Evolutionary conservation across 2,113 vertebrate genomes (phyloP), one percentile per base, ranked within the genome.

Genomic region (Lota lota): DNA sequence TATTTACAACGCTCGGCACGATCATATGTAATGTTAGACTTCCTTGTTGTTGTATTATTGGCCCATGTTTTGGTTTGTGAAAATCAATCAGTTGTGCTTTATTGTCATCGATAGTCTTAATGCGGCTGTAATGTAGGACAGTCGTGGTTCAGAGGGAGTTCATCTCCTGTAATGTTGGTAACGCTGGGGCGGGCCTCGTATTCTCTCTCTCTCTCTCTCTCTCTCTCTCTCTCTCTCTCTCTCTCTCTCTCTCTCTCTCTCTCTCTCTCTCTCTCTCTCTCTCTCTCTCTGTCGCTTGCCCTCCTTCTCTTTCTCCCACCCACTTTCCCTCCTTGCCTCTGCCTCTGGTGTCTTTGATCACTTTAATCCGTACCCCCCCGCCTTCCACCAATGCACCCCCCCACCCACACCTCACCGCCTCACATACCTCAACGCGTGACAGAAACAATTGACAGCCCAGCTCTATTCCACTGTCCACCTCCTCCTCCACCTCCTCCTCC

Each of bases 281-380:
- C 6, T 65, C 47, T 51, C 19, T 19, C 63, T 64, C 63, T 65
- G 19, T 22, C 19, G 12, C 65, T 57, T 50, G 18, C 54, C 61
- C 79, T 68, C 75, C 79, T 40, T 76, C 71, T 75, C 64, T 84
- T 77, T 77, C 50, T 53, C 50, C 17, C 50, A 15, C 50, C 17
- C 50, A 72, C 68, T 83, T 78, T 70, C 63, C 79, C 83, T 88
- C 81, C 84, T 81, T 85, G 84, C 79, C 70, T 86, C 80, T 83
- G 70, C 77, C 80, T 67, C 82, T 81, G 80, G 79, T 82, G 78
- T 85, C 88, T 89, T 89, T 90, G 88, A 88, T 90, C 87, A 88
- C 66, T 73, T 82, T 90, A 88, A 90, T 90, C 88, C 88, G 81
- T 84, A 77, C 77, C 82, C 75, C 70, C 74, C 76, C 4, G 59